A percentile compares a stretch with the other conserved stretches of the same genome.
Conservation (phyloP, 1,140 invertebrate genomes). For the Heliconius hewitsoni region DNA sequence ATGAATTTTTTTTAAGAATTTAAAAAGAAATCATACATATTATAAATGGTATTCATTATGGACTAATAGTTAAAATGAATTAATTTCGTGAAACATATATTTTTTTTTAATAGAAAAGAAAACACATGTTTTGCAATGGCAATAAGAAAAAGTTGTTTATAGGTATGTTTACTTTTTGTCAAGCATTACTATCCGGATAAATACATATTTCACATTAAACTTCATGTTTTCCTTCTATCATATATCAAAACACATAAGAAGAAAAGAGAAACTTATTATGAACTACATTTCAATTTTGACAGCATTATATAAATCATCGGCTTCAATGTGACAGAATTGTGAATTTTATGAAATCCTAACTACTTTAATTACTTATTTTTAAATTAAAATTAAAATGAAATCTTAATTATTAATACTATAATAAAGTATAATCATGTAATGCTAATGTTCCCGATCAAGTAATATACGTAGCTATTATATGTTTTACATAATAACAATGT, state of each 20-base stretch:
- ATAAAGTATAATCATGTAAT: background rate
- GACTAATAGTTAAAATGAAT: too few relatives aligned
- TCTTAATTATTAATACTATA: background rate
- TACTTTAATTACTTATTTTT: constrained; percentile 1
- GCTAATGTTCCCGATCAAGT: background rate
- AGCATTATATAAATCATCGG: constrained; percentile 1
- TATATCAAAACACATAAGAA: background rate
- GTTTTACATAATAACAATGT: background rate
- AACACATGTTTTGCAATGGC: background rate
- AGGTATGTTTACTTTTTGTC: constrained; percentile 10
- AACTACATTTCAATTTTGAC: background rate
- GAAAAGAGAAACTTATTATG: background rate
- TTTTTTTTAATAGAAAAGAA: too few relatives aligned
- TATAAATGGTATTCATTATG: too few relatives aligned
- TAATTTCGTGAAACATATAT: too few relatives aligned
- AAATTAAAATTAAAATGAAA: constrained; percentile 1
- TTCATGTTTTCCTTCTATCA: background rate
- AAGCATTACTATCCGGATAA: background rate
- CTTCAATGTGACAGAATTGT: background rate
- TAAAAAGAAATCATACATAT: too few relatives aligned
- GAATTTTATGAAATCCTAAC: background rate
- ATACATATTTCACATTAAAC: background rate
- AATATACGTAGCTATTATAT: background rate
- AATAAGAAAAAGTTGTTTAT: background rate
- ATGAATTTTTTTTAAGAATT: too few relatives aligned